Base-by-base conservation (phyloP, 2,888 invertebrate species). In the Amblyteles armatorius region DNA sequence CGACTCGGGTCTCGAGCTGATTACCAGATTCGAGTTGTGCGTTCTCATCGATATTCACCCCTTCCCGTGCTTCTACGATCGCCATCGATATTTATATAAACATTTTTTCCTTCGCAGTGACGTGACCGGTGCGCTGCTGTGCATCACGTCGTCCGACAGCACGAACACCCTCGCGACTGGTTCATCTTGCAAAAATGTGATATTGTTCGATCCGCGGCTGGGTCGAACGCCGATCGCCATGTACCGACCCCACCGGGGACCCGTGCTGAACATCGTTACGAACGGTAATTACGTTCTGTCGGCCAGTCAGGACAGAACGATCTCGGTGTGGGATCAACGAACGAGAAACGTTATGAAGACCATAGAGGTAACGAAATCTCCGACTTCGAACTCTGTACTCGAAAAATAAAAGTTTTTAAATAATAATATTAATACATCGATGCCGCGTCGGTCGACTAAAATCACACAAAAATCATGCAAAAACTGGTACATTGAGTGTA, bases 301-400 rank as follows among this genome's bases (percentile, higher is more conserved):
- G 26, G 94, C 95, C 1, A 95, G 96, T 87, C 95, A 96, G 88
- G 96, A 96, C 86, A 95, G 94, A 91, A 95, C 95, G 3, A 93
- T 96, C 85, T 94, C 95, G 44, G 91, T 95, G 52, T 96, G 94
- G 94, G 96, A 96, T 90, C 94, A 94, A 90, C 94, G 94, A 72
- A 95, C 95, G 52, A 94, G 95, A 26, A 94, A 94, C 90, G 90
- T 94, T 6, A 83, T 95, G 79, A 92, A 92, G 82, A 89, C 88
- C 29, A 85, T 92, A 29, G 89, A 84, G 85, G 93, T 93, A 90
- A 87, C 3, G 16, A 44, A 44, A 44, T 44, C 44, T 3, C 44
- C 1, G 44, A 3, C 0, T 16, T 44, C 16, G 44, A 13, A 16
- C 13, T 13, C 16, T 44, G 16, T 16, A 11, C 40, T 40, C 40